Evolutionary conservation across 2,797 vertebrate genomes (phyloP).

Genomic region (Phrynocephalus vlangalii): DNA sequence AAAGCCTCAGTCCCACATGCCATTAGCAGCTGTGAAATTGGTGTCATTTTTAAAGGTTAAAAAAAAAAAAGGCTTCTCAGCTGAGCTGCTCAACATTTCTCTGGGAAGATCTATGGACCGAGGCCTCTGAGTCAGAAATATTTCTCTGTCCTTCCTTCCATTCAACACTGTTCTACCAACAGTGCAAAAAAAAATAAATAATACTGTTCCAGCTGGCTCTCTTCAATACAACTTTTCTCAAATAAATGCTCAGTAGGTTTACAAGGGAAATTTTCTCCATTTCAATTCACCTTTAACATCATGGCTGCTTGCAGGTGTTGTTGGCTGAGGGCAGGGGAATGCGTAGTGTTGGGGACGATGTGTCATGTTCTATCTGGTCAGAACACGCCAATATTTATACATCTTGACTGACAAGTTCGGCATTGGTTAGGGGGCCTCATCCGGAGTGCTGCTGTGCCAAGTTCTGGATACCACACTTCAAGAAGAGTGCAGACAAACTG

Average conservation of each 20-base stretch:
- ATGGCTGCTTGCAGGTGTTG: neutral
- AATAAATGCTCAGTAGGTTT: neutral
- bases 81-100: slow-evolving; percentile 66
- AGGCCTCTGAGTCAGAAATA: slow-evolving; percentile 57
- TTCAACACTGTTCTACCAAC: neutral
- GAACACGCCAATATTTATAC: no score
- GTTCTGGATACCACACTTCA: no score
- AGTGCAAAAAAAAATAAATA: no score
- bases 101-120: slow-evolving; percentile 48
- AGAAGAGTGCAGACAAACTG: no score
- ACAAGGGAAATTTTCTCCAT: neutral
- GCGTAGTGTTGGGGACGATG: no score
- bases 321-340: neutral
- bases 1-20: slow-evolving; percentile 65
- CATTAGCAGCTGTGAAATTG: slow-evolving; percentile 71
- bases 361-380: no score
- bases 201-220: neutral
- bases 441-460: no score
- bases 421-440: no score
- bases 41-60: slow-evolving; percentile 72
- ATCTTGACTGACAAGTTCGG: no score
- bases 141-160: neutral
- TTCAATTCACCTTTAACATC: no score
- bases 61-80: slow-evolving; percentile 64
- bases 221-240: neutral